phyloP scores from a whole-genome alignment of 2,113 vertebrate genomes.

The Solea solea region DNA sequence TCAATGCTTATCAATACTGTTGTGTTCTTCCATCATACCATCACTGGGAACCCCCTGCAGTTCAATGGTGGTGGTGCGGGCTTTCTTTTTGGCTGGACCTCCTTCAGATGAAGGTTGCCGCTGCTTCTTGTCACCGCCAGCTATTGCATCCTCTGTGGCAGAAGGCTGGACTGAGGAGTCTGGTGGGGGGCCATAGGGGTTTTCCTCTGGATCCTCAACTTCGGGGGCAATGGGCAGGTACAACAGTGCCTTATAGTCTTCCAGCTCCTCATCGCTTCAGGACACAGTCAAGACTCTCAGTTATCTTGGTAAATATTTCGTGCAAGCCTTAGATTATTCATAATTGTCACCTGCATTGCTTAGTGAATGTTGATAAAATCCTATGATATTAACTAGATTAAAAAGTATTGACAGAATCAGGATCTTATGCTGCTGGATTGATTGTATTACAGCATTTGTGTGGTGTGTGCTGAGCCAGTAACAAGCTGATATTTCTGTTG shows the following conservation, averaged over 20 bases:
- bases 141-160: constrained; percentile 80
- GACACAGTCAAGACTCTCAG: constrained; percentile 5
- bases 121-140: constrained; percentile 88
- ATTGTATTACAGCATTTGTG: no score
- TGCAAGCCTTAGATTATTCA: no score
- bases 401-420: not conserved
- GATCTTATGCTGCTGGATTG: no score
- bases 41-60: constrained; percentile 97
- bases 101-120: constrained; percentile 90
- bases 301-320: no score
- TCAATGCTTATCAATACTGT: not conserved
- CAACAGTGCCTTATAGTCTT: constrained; percentile 93
- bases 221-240: constrained; percentile 97
- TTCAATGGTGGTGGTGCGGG: constrained; percentile 96
- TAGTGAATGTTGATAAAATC: no score
- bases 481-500: not conserved
- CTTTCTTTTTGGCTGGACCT: constrained; percentile 95
- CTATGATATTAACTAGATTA: no score
- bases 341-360: no score
- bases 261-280: constrained; percentile 93
- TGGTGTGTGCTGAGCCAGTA: not conserved
- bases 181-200: constrained; percentile 94
- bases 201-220: constrained; percentile 98
- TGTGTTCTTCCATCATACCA: constrained; percentile 77
- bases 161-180: constrained; percentile 85